phyloP scores from a whole-genome alignment of 1,140 invertebrate genomes.

The Potamilus streckersoni region DNA sequence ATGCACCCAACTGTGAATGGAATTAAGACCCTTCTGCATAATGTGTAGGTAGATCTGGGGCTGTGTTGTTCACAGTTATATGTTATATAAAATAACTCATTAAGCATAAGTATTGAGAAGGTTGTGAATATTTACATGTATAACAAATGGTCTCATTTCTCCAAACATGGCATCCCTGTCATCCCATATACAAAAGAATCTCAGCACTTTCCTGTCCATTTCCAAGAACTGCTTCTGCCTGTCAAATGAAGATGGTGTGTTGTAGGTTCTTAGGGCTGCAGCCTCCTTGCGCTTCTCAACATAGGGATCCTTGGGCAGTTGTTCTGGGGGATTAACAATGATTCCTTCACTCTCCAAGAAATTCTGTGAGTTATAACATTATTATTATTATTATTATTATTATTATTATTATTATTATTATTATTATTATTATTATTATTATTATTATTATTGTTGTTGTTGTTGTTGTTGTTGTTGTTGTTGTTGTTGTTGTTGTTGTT shows the following conservation, averaged over 20 bases:
- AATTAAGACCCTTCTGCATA: no score
- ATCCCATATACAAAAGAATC: slow-evolving; percentile 85
- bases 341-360: slow-evolving; percentile 87
- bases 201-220: slow-evolving; percentile 69
- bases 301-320: slow-evolving; percentile 80
- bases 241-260: slow-evolving; percentile 65
- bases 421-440: no score
- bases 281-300: slow-evolving; percentile 66
- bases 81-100: no score
- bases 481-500: no score
- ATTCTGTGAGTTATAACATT: slow-evolving; percentile 70
- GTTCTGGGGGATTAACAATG: slow-evolving; percentile 79
- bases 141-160: slow-evolving; percentile 72
- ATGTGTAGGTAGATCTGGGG: no score
- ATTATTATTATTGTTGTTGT: no score
- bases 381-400: neutral
- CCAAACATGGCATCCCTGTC: slow-evolving; percentile 78
- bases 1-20: no score
- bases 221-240: slow-evolving; percentile 68
- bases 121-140: slow-evolving; percentile 60
- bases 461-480: no score
- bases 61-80: no score
- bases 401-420: no score
- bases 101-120: no score
- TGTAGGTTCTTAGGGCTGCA: slow-evolving; percentile 60